A percentile compares a stretch with the other conserved stretches of the same genome.
These are phyloP conservation scores for Scalopus aquaticus DNA, from an alignment of 2,113 vertebrate genomes.

Conservation along the genomic window DNA sequence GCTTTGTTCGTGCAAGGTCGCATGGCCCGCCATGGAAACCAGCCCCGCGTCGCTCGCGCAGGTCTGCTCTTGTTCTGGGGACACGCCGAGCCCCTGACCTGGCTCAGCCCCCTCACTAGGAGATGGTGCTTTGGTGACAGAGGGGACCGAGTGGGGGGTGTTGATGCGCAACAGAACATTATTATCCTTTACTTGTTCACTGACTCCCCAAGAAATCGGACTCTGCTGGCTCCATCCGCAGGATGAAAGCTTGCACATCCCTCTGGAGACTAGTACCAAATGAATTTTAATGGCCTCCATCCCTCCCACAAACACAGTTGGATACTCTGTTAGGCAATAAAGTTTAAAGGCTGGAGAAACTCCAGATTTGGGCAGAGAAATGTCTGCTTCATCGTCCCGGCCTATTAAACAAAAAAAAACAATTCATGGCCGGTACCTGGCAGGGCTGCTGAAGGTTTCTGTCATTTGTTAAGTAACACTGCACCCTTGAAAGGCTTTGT, in stretches of 20 bases:
- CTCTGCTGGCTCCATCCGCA: not conserved
- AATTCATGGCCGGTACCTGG: constrained; percentile 19
- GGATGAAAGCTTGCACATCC: not conserved
- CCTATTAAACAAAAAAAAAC: constrained; percentile 7
- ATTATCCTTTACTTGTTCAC: constrained; percentile 15
- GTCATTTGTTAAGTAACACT: constrained; percentile 31
- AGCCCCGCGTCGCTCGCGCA: not conserved
- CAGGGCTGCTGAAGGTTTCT: constrained; percentile 7
- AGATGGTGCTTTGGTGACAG: not conserved
- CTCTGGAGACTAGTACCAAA: constrained; percentile 4
- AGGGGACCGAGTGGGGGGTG: not conserved
- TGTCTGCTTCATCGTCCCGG: constrained; percentile 41
- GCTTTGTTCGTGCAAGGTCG: constrained; percentile 46
- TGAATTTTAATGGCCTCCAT: constrained; percentile 49
- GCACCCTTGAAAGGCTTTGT: constrained; percentile 44
- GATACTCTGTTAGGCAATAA: constrained; percentile 45
- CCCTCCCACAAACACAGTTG: constrained; percentile 36
- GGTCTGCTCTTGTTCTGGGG: not conserved
- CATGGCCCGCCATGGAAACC: not conserved
- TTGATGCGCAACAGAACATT: not conserved
- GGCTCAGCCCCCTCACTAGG: not conserved
- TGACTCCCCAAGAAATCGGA: not conserved
- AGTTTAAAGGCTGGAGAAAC: constrained; percentile 59
- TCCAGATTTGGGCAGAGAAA: constrained; percentile 54
- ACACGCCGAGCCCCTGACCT: not conserved